Percentiles rank a stretch among this genome's conserved stretches.
Evolutionary conservation across 2,888 invertebrate genomes (phyloP).

Genomic region (Cosmorhoe ocellata): DNA sequence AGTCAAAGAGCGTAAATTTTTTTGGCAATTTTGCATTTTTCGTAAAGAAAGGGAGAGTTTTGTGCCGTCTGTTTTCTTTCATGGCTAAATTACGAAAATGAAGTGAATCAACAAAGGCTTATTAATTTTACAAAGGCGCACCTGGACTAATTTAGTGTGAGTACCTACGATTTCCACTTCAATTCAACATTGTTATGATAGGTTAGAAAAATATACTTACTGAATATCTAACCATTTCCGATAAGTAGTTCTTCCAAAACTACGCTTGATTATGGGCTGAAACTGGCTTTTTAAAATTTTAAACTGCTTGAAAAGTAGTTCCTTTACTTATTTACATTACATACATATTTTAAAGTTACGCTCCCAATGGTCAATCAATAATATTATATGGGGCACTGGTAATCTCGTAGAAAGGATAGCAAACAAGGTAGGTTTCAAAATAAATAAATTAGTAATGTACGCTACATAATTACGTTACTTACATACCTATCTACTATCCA

Average conservation of each 20-base stretch:
- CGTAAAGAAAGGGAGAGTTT: constrained; percentile 6
- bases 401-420: no score
- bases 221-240: constrained; percentile 49
- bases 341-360: constrained; percentile 35
- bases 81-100: constrained; percentile 6
- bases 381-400: constrained; percentile 2
- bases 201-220: constrained; percentile 75
- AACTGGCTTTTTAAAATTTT: constrained; percentile 70
- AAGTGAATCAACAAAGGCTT: constrained; percentile 1
- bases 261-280: constrained; percentile 74
- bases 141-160: constrained; percentile 48
- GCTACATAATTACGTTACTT: no score
- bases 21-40: neutral
- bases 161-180: constrained; percentile 49
- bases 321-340: constrained; percentile 33
- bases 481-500: no score
- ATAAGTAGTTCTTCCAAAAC: constrained; percentile 50
- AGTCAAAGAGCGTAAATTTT: no score
- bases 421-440: no score
- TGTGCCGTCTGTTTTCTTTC: constrained; percentile 19
- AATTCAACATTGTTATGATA: constrained; percentile 54
- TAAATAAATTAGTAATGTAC: no score
- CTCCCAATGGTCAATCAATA: constrained; percentile 50
- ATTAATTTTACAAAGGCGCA: neutral
- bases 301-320: constrained; percentile 42